These are phyloP conservation scores for Aphelocoma californica DNA, from an alignment of 2,797 vertebrate species.

Conservation along the genomic window DNA sequence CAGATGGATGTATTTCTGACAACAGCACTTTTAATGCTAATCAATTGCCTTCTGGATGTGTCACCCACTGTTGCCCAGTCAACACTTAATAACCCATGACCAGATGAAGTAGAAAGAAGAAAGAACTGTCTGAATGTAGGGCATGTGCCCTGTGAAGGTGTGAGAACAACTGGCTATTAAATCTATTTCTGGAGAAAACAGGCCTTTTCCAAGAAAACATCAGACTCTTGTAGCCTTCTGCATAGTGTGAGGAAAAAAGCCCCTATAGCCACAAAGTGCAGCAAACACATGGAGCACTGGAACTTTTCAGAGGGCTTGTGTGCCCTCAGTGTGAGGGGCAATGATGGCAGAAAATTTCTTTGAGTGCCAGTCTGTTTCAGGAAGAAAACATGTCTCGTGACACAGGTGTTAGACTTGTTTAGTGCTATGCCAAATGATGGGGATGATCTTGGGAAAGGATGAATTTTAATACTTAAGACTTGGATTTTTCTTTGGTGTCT, in stretches of 20 bases:
- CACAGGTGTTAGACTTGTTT: background rate
- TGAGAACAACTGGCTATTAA: background rate
- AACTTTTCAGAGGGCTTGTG: rapidly evolving
- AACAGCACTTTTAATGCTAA: conserved; percentile 18
- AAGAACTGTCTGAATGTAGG: background rate
- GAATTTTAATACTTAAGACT: background rate
- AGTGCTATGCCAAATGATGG: rapidly evolving
- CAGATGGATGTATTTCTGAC: background rate
- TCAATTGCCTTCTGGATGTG: background rate
- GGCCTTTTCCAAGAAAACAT: background rate
- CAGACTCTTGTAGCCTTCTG: background rate
- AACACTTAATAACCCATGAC: background rate
- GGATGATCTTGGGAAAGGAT: background rate
- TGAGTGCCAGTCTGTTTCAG: background rate
- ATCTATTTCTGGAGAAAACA: background rate
- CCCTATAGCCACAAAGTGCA: background rate
- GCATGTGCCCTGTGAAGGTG: background rate
- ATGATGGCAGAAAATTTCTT: background rate
- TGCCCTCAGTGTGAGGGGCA: background rate
- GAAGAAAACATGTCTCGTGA: background rate
- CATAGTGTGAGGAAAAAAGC: background rate
- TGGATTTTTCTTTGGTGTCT: background rate
- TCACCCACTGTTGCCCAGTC: background rate
- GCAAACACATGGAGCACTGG: background rate
- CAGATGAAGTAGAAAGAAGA: background rate